Base-by-base conservation (phyloP, 2,888 invertebrate species). In the Spisula subtruncata region DNA sequence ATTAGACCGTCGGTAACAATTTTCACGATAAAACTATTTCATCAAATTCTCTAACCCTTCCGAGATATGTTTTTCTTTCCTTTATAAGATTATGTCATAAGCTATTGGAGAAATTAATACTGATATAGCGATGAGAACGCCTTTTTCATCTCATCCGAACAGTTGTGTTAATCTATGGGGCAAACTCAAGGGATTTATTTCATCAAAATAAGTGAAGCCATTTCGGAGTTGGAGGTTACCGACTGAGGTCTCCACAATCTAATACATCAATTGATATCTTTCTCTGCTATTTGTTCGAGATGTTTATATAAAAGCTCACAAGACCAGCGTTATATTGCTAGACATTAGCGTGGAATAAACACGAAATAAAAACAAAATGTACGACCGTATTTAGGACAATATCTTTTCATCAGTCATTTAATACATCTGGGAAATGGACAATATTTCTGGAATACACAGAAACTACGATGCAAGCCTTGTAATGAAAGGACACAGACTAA, bases 91-190 rank as follows among this genome's bases (percentile, higher is more conserved):
- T 75, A 75, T 32, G 75, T 75, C 75, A 75, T 32, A 75, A 32
- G 35, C 12, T 32, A 75, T 75, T 75, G 14, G 32, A 35, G 35
- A 75, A 75, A 75, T 75, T 75, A 75, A 35, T 35, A 75, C 18
- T 14, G 75, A 75, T 75, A 32, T 75, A 75, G 35, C 29, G 75
- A 75, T 75, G 75, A 32, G 32, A 75, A 75, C 75, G 75, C 60
- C 25, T 66, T 66, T 25, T 18, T 60, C 60, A 25, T 66, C 60
- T 66, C 25, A n/a, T 10, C 25, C 60, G n/a, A 66, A 66, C 60
- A 66, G 25, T 25, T 66, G 60, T 66, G 60, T 66, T 66, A 66
- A 66, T 66, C 60, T 66, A 66, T n/a, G n/a, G 25, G 60, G 60
- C 25, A 35, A 75, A 32, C 75, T 75, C 75, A 14, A 18, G 75